phyloP scores from a whole-genome alignment of 2,797 vertebrate genomes.

The Mormyrus proboscirostris region DNA sequence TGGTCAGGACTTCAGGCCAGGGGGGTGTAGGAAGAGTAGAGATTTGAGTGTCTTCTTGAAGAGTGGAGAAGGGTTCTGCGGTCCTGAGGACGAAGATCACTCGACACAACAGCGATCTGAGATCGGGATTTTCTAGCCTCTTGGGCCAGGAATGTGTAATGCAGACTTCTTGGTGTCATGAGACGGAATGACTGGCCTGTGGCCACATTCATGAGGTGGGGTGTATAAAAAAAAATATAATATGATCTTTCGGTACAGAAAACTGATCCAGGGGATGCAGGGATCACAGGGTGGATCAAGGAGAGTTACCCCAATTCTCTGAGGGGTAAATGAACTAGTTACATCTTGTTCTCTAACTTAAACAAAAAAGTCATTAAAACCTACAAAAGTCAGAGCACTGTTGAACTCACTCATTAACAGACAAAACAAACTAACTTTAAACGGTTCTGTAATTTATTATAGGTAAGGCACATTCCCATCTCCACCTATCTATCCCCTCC shows the following conservation, averaged over 20 bases:
- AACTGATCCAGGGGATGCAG: background rate
- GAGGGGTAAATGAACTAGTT: background rate
- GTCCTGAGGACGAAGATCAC: background rate
- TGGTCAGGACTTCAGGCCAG: background rate
- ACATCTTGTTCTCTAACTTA: background rate
- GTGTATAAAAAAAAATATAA: background rate
- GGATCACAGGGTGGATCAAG: background rate
- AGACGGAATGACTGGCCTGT: background rate
- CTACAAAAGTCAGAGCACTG: background rate
- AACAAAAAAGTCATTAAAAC: slow-evolving; percentile 9
- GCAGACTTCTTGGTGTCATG: background rate
- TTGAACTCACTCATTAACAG: background rate
- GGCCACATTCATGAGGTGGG: background rate
- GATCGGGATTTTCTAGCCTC: background rate
- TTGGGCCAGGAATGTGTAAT: background rate
- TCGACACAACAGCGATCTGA: background rate
- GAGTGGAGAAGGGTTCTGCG: background rate
- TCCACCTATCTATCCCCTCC: background rate
- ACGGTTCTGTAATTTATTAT: background rate
- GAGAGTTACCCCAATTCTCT: background rate
- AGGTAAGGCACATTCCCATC: background rate
- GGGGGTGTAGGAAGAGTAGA: background rate
- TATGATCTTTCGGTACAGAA: background rate
- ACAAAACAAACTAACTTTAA: background rate
- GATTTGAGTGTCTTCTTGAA: background rate